Base-by-base conservation (phyloP, 2,797 vertebrate genomes). In the Pangasius larnaudii region DNA sequence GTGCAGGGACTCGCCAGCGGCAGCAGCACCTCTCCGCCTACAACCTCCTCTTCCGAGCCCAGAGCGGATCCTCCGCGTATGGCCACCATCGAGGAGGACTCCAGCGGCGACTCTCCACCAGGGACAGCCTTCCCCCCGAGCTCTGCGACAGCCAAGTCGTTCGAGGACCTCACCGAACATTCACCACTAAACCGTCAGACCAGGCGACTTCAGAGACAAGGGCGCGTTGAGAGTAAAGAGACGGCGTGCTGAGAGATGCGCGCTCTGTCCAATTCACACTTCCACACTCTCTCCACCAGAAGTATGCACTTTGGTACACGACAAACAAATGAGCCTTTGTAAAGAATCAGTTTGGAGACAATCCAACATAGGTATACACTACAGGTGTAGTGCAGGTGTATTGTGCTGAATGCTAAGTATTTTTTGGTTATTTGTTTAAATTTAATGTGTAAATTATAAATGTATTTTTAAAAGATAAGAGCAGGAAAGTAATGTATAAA, bases 41-140 rank as follows among this genome's bases (percentile, higher is more conserved):
- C 65, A 78, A 87, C 87, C 75, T 87, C 39, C 94, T 94, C 92
- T 94, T 93, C 83, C 58, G 92, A 81, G 88, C 94, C 94, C 0
- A 97, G 95, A 69, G 91, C 90, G 86, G 96, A 97, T 87, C 97
- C 95, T 87, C 89, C 56, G 56, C 94, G 95, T 93, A 99, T 99
- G 98, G 98, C 96, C 95, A 99, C 98, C 2, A 99, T 99, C 94
- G 97, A 97, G 95, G 99, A 99, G 94, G 98, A 99, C 95, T 96
- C 96, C 36, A 99, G 97, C 96, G 97, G 93, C 0, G 98, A 97
- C 96, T 98, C 97, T 24, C 97, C 85, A 80, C 97, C 89, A 93
- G 91, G 0, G 98, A 98, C 92, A 89, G 97, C 96, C 92, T 98
- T 97, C 95, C 97, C 96, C 63, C 97, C 94, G 84, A 97, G 95